Conservation (phyloP, 2,797 vertebrate genomes). For the Coendou prehensilis region DNA sequence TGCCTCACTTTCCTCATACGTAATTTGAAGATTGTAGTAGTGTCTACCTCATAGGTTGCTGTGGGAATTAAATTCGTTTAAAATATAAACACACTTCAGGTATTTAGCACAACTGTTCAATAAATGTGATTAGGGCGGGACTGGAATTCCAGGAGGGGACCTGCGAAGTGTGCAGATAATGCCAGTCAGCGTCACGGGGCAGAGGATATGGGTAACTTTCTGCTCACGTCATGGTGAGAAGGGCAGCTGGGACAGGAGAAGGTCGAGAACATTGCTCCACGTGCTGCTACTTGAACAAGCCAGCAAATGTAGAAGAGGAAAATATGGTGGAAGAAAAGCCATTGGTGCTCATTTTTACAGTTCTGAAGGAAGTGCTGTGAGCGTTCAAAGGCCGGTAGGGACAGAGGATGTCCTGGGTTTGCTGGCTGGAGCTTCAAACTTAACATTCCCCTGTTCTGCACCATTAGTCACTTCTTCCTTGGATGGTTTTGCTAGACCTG, state of each 20-base stretch:
- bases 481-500: neutral
- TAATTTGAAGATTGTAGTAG: neutral
- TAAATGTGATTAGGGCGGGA: neutral
- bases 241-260: neutral
- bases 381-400: neutral
- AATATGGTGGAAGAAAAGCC: neutral
- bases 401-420: neutral
- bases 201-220: neutral
- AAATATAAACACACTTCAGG: neutral
- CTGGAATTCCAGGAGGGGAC: neutral
- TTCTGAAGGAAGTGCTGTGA: slow-evolving; percentile 1
- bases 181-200: neutral
- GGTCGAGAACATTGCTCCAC: neutral
- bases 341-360: neutral
- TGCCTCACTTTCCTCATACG: neutral
- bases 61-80: neutral
- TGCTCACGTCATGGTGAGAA: neutral
- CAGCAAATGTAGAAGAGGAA: slow-evolving; percentile 33
- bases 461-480: neutral
- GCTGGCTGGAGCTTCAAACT: neutral
- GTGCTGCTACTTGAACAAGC: neutral
- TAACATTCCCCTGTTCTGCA: neutral
- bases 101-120: neutral
- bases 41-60: neutral
- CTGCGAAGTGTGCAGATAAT: neutral